Conservation (phyloP, 1,140 invertebrate genomes). For the Ips typographus region DNA sequence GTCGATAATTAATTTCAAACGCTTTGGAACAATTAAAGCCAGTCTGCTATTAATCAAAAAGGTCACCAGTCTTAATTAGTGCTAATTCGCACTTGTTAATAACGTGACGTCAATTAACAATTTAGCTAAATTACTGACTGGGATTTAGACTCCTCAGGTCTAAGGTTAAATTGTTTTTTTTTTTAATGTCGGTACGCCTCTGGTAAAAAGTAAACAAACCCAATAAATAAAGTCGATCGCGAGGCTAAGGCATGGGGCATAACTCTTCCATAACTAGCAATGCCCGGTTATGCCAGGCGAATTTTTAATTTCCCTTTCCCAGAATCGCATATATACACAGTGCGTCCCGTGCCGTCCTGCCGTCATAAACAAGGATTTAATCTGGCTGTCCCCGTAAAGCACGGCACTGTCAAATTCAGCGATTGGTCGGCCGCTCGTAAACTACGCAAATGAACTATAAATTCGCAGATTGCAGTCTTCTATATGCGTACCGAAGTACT, state of each 20-base stretch:
- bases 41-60: slow-evolving; percentile 20
- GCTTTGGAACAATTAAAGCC: slow-evolving; percentile 21
- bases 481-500: slow-evolving; percentile 28
- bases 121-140: slow-evolving; percentile 21
- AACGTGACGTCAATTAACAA: slow-evolving; percentile 31
- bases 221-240: slow-evolving; percentile 26
- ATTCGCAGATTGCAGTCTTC: slow-evolving; percentile 31
- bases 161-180: not conserved
- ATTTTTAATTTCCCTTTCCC: slow-evolving; percentile 32
- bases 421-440: slow-evolving; percentile 20
- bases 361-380: slow-evolving; percentile 34
- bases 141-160: slow-evolving; percentile 12
- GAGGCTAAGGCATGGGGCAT: not conserved
- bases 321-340: slow-evolving; percentile 21
- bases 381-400: slow-evolving; percentile 33
- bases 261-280: slow-evolving; percentile 32
- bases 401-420: slow-evolving; percentile 31
- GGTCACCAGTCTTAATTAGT: slow-evolving; percentile 20
- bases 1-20: slow-evolving; percentile 12
- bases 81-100: slow-evolving; percentile 30
- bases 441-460: slow-evolving; percentile 34
- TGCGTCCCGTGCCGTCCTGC: slow-evolving; percentile 21
- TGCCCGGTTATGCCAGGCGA: slow-evolving; percentile 8
- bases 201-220: slow-evolving; percentile 30
- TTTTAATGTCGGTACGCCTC: slow-evolving; percentile 1